Evolutionary conservation across 2,888 invertebrate genomes (phyloP).

Genomic region (Cyclophora punctaria): DNA sequence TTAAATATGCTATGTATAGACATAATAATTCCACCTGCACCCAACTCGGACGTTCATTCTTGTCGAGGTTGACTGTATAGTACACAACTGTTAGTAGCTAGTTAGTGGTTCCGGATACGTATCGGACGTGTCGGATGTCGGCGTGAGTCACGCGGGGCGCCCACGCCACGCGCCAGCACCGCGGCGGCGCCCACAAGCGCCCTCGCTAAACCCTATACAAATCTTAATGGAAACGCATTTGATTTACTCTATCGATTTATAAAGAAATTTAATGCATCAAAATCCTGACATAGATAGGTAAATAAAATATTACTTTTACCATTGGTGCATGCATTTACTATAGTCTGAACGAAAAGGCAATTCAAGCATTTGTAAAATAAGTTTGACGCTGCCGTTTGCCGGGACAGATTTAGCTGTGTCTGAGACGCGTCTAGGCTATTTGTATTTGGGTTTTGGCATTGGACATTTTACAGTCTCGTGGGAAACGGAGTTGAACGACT

Average conservation of each 20-base stretch:
- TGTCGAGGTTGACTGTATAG: no score
- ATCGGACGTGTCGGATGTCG: slow-evolving; percentile 76
- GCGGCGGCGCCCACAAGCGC: slow-evolving; percentile 24
- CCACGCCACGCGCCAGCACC: slow-evolving; percentile 41
- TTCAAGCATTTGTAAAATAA: slow-evolving; percentile 39
- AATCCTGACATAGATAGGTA: no score
- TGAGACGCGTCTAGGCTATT: slow-evolving; percentile 72
- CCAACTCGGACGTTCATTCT: no score
- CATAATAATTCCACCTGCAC: no score
- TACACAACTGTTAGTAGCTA: slow-evolving; percentile 34
- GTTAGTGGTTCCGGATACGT: slow-evolving; percentile 74
- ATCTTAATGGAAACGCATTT: background rate
- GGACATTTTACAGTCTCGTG: slow-evolving; percentile 68
- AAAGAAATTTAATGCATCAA: no score
- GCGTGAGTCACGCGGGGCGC: slow-evolving; percentile 68
- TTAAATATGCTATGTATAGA: no score
- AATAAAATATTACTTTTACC: no score
- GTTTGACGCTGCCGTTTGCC: slow-evolving; percentile 40
- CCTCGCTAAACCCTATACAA: slow-evolving; percentile 1
- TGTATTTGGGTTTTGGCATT: slow-evolving; percentile 69
- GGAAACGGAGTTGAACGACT: slow-evolving; percentile 75
- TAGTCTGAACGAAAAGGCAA: no score
- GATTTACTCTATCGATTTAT: no score
- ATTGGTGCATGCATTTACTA: no score
- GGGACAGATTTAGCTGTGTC: slow-evolving; percentile 68